Evolutionary conservation across 2,888 invertebrate species (phyloP).

Genomic region (Zootermopsis nevadensis): DNA sequence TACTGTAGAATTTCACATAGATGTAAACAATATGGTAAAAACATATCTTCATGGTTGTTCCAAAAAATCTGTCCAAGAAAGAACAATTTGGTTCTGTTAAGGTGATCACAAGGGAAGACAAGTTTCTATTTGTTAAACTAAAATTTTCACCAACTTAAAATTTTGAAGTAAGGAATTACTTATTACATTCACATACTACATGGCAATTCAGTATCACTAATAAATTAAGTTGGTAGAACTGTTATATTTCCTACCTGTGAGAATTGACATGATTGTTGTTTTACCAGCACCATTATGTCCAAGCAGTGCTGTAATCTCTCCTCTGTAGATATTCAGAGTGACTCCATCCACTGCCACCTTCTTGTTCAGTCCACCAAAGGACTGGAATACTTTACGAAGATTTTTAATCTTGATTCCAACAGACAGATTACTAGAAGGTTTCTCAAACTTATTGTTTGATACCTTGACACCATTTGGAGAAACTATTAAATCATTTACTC

Average conservation of each 20-base stretch:
- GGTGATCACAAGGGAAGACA: too few species aligned
- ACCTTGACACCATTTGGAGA: not conserved
- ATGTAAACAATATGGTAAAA: not conserved
- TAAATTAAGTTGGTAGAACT: not conserved
- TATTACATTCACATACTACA: too few species aligned
- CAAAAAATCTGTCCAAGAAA: too few species aligned
- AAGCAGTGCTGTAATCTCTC: constrained; percentile 86
- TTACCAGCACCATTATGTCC: constrained; percentile 93
- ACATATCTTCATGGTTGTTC: too few species aligned
- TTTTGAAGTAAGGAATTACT: too few species aligned
- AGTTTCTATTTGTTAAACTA: too few species aligned
- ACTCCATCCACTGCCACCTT: constrained; percentile 76
- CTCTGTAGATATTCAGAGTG: constrained; percentile 79
- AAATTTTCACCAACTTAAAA: too few species aligned
- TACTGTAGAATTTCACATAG: not conserved
- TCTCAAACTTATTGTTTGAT: constrained; percentile 58
- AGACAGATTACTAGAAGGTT: constrained; percentile 57
- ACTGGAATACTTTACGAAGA: constrained; percentile 55
- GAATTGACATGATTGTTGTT: constrained; percentile 80
- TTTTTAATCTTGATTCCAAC: constrained; percentile 62
- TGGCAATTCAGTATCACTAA: too few species aligned
- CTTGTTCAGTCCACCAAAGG: constrained; percentile 54
- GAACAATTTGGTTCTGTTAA: too few species aligned
- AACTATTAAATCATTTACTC: not conserved
- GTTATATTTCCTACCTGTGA: constrained; percentile 66